A percentile compares a stretch with the other conserved stretches of the same genome.
Evolutionary conservation across 2,797 vertebrate species (phyloP).

Genomic region (Tenualosa thibaudeaui): DNA sequence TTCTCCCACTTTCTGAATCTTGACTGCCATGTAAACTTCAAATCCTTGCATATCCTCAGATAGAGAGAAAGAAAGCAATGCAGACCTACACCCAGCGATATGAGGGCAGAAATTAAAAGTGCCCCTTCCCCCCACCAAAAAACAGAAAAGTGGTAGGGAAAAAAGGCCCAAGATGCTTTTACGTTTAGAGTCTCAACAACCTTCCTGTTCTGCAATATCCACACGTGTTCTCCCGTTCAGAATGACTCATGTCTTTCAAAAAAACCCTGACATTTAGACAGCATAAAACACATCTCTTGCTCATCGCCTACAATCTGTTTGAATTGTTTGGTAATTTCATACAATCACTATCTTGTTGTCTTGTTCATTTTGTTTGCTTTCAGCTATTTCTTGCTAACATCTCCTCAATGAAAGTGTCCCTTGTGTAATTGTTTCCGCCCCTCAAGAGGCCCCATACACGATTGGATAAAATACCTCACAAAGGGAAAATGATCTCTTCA

Average conservation of each 20-base stretch:
- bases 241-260: not conserved
- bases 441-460: not conserved
- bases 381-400: not conserved
- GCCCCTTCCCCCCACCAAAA: not conserved
- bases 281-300: not conserved
- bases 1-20: not conserved
- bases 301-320: not conserved
- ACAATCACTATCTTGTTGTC: not conserved
- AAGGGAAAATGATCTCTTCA: not conserved
- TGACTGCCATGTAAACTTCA: not conserved
- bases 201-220: not conserved
- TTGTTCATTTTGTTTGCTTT: not conserved
- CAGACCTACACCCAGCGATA: not conserved
- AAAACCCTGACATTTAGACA: not conserved
- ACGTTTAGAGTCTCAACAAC: not conserved
- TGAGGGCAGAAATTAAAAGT: not conserved
- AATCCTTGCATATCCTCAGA: not conserved
- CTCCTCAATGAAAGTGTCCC: not conserved
- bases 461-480: not conserved
- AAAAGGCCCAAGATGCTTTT: not conserved
- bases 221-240: not conserved
- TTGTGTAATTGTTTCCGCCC: not conserved
- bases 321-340: not conserved
- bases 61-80: not conserved
- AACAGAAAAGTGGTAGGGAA: not conserved